Evolutionary conservation across 2,888 invertebrate genomes (phyloP).

Genomic region (Cheilosia soror): DNA sequence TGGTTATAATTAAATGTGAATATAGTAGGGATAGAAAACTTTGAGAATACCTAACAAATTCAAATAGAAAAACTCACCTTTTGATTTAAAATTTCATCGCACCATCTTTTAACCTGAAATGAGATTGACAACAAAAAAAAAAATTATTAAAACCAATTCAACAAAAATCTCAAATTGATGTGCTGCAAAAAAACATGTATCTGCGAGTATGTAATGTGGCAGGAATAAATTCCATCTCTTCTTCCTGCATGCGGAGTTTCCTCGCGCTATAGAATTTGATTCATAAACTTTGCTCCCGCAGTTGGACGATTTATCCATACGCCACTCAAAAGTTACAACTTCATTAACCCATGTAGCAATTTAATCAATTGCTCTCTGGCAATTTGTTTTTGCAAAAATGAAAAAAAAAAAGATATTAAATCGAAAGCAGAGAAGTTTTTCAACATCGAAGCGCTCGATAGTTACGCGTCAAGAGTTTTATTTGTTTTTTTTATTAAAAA

Average conservation of each 20-base stretch:
- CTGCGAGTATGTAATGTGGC: no score
- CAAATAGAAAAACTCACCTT: not conserved
- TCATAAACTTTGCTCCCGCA: constrained; percentile 33
- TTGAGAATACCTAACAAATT: no score
- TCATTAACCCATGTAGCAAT: constrained; percentile 48
- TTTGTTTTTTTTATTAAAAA: not conserved
- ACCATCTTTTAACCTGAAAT: not conserved
- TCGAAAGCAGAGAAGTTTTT: constrained; percentile 9
- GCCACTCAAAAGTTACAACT: constrained; percentile 55
- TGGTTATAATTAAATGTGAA: no score
- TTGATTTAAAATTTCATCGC: not conserved
- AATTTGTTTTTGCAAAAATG: not conserved
- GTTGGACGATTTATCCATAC: constrained; percentile 17
- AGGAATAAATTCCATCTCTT: not conserved
- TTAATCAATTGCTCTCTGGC: constrained; percentile 37
- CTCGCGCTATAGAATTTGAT: constrained; percentile 26
- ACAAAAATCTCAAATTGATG: constrained; percentile 4
- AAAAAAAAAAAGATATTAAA: not conserved
- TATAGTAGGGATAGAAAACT: no score
- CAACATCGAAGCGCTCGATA: constrained; percentile 11
- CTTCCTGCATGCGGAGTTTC: not conserved
- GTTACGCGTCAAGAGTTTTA: constrained; percentile 3
- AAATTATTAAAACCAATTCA: not conserved
- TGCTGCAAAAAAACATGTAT: not conserved
- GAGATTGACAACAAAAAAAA: not conserved